These are phyloP conservation scores for Hyperopisus bebe DNA, from an alignment of 2,113 vertebrate genomes.

Conservation along the genomic window DNA sequence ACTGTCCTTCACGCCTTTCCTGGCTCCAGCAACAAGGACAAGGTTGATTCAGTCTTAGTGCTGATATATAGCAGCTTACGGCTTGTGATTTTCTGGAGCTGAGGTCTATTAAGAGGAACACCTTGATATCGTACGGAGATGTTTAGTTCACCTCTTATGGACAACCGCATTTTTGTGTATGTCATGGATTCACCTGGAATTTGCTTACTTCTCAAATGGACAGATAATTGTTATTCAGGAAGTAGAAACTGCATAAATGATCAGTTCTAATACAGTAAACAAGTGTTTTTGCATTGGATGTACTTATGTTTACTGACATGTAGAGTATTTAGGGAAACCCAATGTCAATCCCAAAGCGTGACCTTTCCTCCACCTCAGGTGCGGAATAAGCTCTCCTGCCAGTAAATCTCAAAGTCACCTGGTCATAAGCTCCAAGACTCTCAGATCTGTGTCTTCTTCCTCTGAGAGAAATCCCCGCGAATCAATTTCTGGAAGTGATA, in stretches of 20 bases:
- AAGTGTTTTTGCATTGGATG: neutral
- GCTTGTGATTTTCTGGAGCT: neutral
- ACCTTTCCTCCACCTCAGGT: neutral
- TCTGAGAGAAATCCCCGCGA: neutral
- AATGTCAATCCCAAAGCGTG: neutral
- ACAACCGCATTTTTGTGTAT: neutral
- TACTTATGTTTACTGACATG: neutral
- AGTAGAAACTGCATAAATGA: neutral
- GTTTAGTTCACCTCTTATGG: neutral
- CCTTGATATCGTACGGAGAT: neutral
- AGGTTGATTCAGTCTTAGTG: neutral
- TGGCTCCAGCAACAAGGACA: neutral
- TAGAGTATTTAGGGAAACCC: neutral
- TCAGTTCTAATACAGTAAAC: neutral
- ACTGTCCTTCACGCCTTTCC: neutral
- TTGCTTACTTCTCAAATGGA: neutral
- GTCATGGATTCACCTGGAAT: neutral
- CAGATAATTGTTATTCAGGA: neutral
- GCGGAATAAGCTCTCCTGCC: neutral
- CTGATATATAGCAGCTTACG: neutral
- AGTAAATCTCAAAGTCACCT: neutral
- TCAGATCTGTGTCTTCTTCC: neutral
- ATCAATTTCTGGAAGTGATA: slow-evolving; percentile 33
- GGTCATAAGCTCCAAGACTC: neutral
- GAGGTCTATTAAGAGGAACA: neutral